Evolutionary conservation across 2,888 invertebrate species (phyloP).

Genomic region (Caenorhabditis angaria): DNA sequence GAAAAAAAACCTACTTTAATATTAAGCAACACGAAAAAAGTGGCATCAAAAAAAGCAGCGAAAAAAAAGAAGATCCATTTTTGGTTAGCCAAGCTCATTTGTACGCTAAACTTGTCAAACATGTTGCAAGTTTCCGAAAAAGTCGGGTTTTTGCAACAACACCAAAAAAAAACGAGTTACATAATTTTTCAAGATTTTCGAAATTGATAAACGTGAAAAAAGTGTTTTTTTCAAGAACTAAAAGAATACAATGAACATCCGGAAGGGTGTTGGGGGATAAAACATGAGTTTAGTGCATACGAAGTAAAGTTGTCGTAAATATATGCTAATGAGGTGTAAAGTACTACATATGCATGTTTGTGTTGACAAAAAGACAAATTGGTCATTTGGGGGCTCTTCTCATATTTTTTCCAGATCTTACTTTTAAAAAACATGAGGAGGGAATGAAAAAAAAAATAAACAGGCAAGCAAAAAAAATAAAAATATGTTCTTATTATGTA

Average conservation of each 20-base stretch:
- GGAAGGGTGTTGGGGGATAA: background rate
- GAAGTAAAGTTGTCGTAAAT: slow-evolving; percentile 2
- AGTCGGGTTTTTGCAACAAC: background rate
- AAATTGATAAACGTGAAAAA: background rate
- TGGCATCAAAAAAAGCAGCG: background rate
- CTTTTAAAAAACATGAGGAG: background rate
- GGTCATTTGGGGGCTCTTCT: background rate
- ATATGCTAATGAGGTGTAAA: slow-evolving; percentile 1
- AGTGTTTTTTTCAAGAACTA: too few species aligned
- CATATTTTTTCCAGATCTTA: background rate
- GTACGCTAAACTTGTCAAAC: slow-evolving; percentile 1
- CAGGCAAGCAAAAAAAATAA: background rate
- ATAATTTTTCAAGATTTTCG: background rate
- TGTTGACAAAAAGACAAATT: background rate
- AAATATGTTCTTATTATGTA: background rate
- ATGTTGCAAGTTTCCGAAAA: too few species aligned
- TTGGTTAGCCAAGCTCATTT: background rate
- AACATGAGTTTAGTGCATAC: too few species aligned
- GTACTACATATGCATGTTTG: background rate
- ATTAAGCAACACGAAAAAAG: background rate
- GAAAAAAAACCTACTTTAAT: too few species aligned
- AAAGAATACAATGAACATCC: background rate
- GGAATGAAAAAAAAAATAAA: background rate
- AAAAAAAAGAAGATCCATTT: background rate
- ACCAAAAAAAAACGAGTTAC: background rate